These are phyloP conservation scores for Pogonocherus hispidulus DNA, from an alignment of 2,888 invertebrate genomes.

Conservation along the genomic window DNA sequence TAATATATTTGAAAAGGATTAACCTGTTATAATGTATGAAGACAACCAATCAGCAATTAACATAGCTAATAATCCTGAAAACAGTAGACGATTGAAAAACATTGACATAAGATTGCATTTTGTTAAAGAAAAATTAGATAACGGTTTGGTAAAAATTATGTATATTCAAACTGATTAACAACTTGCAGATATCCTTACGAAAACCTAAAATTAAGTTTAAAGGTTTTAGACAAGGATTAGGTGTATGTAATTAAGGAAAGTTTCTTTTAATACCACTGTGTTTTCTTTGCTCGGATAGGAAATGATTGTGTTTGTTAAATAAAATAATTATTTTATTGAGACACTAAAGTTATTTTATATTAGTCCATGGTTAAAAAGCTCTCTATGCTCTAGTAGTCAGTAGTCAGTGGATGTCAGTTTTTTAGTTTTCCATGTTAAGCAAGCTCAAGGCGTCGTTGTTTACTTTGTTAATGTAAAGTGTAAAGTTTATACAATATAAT, in stretches of 20 bases:
- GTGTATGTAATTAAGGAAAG: neutral
- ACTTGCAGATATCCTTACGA: conserved; percentile 30
- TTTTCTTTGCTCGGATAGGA: too few relatives aligned
- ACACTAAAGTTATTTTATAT: neutral
- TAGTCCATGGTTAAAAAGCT: too few relatives aligned
- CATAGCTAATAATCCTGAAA: conserved; percentile 41
- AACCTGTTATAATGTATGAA: conserved; percentile 34
- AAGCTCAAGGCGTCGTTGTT: too few relatives aligned
- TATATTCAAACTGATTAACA: conserved; percentile 20
- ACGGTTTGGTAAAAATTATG: conserved; percentile 17
- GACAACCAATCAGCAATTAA: conserved; percentile 41
- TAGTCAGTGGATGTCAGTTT: too few relatives aligned
- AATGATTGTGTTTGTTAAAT: too few relatives aligned
- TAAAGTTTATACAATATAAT: conserved; percentile 7
- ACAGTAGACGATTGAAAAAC: conserved; percentile 37
- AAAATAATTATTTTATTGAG: too few relatives aligned
- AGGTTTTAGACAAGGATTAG: neutral
- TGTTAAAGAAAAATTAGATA: conserved; percentile 41
- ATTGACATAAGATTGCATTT: conserved; percentile 42
- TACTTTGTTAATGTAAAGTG: neutral
- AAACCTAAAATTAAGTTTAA: neutral
- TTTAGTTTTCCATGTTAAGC: too few relatives aligned
- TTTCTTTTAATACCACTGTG: too few relatives aligned
- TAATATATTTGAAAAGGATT: neutral
- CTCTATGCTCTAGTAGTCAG: too few relatives aligned